phyloP scores from a whole-genome alignment of 2,888 invertebrate species.

The Petrolisthes manimaculis region DNA sequence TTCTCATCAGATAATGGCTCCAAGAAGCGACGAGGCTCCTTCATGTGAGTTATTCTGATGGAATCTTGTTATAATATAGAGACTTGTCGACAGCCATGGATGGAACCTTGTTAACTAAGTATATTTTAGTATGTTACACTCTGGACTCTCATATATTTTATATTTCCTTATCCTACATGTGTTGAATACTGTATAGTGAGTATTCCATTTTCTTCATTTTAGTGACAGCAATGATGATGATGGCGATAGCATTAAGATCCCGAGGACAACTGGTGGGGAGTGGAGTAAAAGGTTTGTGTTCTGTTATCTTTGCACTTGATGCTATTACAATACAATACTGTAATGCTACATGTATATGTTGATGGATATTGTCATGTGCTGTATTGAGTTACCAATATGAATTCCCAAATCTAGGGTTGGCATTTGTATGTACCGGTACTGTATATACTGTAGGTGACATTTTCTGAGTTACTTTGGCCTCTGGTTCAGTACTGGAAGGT shows the following conservation, averaged over 20 bases:
- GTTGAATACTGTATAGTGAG: too few relatives aligned
- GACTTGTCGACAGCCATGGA: background rate
- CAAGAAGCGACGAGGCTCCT: constrained; percentile 59
- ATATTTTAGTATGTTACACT: too few relatives aligned
- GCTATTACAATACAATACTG: background rate
- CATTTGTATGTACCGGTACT: too few relatives aligned
- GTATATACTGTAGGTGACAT: too few relatives aligned
- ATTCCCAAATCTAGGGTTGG: background rate
- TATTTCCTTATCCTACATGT: too few relatives aligned
- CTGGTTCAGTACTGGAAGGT: too few relatives aligned
- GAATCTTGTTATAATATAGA: background rate
- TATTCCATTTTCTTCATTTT: background rate
- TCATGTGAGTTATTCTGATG: constrained; percentile 27
- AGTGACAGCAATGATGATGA: constrained; percentile 64
- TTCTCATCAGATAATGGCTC: constrained; percentile 59
- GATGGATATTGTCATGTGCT: background rate
- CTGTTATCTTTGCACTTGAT: background rate
- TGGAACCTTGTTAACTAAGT: too few relatives aligned
- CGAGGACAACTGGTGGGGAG: constrained; percentile 53
- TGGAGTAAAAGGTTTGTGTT: constrained; percentile 61
- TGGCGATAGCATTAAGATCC: constrained; percentile 53
- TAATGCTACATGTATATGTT: background rate
- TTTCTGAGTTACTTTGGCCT: too few relatives aligned
- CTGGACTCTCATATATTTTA: too few relatives aligned
- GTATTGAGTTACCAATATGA: background rate